These are phyloP conservation scores for Artibeus jamaicensis DNA, from an alignment of 2,797 vertebrate species.

Conservation along the genomic window DNA sequence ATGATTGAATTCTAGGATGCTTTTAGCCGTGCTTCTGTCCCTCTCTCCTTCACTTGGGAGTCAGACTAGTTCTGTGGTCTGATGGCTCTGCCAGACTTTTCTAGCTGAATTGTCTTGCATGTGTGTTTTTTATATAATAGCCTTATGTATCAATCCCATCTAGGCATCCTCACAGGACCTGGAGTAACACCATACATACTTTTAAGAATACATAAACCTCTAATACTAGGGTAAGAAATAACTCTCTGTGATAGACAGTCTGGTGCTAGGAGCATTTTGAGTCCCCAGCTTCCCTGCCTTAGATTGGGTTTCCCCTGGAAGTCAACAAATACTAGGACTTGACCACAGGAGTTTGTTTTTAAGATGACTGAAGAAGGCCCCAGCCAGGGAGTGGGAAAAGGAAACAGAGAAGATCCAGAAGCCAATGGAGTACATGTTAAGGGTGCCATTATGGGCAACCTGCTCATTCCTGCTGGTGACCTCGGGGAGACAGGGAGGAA, in stretches of 20 bases:
- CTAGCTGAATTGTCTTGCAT: neutral
- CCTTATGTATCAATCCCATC: neutral
- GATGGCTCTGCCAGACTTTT: neutral
- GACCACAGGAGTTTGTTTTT: neutral
- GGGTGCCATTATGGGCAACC: neutral
- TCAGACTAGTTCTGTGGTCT: neutral
- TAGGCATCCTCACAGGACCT: neutral
- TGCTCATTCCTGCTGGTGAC: too few relatives aligned
- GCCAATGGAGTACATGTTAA: neutral
- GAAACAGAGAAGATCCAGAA: neutral
- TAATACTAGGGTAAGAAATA: neutral
- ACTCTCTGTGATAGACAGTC: neutral
- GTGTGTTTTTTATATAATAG: neutral
- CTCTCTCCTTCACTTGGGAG: neutral
- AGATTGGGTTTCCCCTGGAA: neutral
- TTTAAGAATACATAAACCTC: neutral
- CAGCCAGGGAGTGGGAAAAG: neutral
- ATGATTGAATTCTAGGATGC: neutral
- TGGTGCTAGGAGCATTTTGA: neutral
- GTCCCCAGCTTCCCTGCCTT: neutral
- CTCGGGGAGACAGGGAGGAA: neutral
- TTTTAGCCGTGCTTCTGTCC: neutral
- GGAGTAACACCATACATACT: neutral
- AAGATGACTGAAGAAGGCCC: neutral
- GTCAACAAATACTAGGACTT: neutral